Percentiles rank a stretch among this genome's conserved stretches.
These are phyloP conservation scores for Aleiodes sp. DNA, from an alignment of 1,140 invertebrate species.

Conservation along the genomic window DNA sequence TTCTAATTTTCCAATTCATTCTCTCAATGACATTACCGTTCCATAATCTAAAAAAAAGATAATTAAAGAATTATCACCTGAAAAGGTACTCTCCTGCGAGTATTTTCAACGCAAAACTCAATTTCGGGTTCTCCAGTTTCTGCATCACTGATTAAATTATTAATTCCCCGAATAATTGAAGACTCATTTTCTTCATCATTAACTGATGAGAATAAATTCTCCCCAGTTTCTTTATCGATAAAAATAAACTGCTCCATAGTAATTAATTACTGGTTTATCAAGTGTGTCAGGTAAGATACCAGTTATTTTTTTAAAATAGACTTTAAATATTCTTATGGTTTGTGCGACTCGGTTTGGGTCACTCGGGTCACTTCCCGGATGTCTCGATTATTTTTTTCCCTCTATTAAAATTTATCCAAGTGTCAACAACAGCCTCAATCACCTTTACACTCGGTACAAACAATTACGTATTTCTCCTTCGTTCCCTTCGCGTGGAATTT, in stretches of 20 bases:
- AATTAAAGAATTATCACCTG: conserved; percentile 45
- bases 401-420: neutral
- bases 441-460: too few relatives aligned
- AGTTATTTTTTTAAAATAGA: neutral
- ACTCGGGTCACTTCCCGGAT: conserved; percentile 7
- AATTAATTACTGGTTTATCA: too few relatives aligned
- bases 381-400: neutral
- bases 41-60: neutral
- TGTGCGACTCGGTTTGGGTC: neutral
- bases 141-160: conserved; percentile 42
- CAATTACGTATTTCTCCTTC: too few relatives aligned
- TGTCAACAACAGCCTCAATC: neutral
- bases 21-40: too few relatives aligned
- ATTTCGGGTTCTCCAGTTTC: conserved; percentile 60
- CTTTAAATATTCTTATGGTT: neutral
- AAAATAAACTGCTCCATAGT: conserved; percentile 25
- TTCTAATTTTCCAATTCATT: too few relatives aligned
- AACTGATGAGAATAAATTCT: conserved; percentile 41
- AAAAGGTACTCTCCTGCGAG: conserved; percentile 48
- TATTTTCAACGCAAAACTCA: conserved; percentile 18
- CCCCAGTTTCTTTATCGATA: conserved; percentile 57
- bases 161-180: neutral
- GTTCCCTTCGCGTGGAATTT: too few relatives aligned
- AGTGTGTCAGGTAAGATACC: neutral
- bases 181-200: neutral